These are phyloP conservation scores for Chydorus sphaericus DNA, from an alignment of 2,888 invertebrate species.

Conservation along the genomic window DNA sequence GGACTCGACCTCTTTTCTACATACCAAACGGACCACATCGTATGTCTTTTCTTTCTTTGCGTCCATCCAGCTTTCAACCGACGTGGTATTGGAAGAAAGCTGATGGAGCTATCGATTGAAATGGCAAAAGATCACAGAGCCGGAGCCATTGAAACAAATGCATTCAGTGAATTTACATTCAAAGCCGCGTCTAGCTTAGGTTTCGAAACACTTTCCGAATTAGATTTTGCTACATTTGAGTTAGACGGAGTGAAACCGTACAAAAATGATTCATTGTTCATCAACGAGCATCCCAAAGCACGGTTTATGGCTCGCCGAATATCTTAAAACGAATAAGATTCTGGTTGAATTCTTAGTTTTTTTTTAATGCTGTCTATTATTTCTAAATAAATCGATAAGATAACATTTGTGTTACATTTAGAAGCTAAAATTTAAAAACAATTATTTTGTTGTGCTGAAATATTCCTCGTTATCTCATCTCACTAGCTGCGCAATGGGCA, in stretches of 20 bases:
- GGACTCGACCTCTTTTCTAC: not conserved
- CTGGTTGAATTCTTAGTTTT: too few species aligned
- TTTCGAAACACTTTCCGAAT: not conserved
- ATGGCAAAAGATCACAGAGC: not conserved
- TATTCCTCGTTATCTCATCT: too few species aligned
- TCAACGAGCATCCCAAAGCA: not conserved
- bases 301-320: not conserved
- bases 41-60: not conserved
- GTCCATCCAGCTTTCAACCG: not conserved
- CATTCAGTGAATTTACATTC: not conserved
- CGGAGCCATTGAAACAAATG: not conserved
- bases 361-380: too few species aligned
- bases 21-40: not conserved
- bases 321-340: too few species aligned
- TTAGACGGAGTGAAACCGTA: not conserved
- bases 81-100: not conserved
- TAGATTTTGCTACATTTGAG: not conserved
- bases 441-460: too few species aligned
- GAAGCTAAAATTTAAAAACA: too few species aligned
- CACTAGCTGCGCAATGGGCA: too few species aligned
- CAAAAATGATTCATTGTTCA: not conserved
- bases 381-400: too few species aligned
- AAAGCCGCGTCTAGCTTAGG: not conserved
- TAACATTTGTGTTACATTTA: too few species aligned
- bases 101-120: not conserved